Base-by-base conservation (phyloP, 2,797 vertebrate species). In the Esox masquinongy region DNA sequence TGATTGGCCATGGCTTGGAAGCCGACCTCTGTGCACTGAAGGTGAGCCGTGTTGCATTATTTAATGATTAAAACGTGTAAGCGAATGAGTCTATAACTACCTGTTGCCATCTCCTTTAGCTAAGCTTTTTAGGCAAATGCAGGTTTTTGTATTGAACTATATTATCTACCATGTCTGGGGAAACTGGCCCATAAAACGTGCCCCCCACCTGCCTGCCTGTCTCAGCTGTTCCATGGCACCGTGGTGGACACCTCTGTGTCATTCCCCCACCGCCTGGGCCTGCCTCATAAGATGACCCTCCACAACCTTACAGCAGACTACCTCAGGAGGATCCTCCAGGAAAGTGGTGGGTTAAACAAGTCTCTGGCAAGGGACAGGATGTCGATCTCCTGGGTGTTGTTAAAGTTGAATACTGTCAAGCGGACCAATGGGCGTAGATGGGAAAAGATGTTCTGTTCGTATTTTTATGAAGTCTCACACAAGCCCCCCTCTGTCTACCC, bases 1-100 rank as follows among this genome's bases (percentile, higher is more conserved):
- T 97, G 76, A 91, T 95, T 74, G 95, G 95, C 80, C 94, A 96
- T 22, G 64, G 86, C 79, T 90, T 96, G 86, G 93, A 95, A 82
- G 92, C 85, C n/a, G 86, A 88, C 82, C 89, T 96, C 7, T 90
- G 90, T 91, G 91, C 88, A 66, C 89, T 96, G 36, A 97, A 96
- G 95, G 95, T 96, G 94, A 93, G 81, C 61, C 70, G 22, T 12
- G 43, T 3, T 29, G 24, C 29, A 15, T 31, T 15, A 29, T 66
- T 66, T 16, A n/a, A 16, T 34, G 29, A 66, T 26, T 5, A 56
- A 19, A 56, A 6, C n/a, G 2, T 66, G 29, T 64, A 15, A 64
- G 24, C 29, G 26, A 14, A 26, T 63, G 26, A 7, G 15, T 22
- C 22, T 26, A 53, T 53, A 17, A 53, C 50, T n/a, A 53, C 50